These are phyloP conservation scores for Cherax quadricarinatus DNA, from an alignment of 1,140 invertebrate genomes.

Conservation along the genomic window DNA sequence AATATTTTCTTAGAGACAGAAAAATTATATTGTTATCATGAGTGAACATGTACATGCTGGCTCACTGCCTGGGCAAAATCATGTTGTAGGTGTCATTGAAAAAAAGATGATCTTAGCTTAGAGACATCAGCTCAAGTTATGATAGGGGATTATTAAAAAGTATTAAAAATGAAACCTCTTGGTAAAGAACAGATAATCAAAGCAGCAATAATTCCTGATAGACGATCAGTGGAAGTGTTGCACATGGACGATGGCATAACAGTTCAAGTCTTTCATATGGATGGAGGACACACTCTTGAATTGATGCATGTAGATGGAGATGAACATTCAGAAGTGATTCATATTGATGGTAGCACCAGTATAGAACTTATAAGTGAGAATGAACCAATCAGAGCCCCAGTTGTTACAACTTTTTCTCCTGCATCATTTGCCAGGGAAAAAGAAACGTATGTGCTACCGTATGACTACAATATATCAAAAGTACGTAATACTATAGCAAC, in stretches of 20 bases:
- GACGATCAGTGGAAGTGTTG: constrained; percentile 13
- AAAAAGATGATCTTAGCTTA: neutral
- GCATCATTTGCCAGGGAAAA: neutral
- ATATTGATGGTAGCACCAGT: constrained; percentile 20
- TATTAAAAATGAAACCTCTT: neutral
- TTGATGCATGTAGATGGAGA: neutral
- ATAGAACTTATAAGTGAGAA: constrained; percentile 35
- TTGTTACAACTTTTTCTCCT: neutral
- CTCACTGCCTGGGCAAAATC: neutral
- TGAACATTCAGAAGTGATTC: neutral
- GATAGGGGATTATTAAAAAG: constrained; percentile 8
- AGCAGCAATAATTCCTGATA: constrained; percentile 19
- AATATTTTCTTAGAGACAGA: neutral
- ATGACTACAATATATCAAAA: neutral
- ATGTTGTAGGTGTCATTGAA: constrained; percentile 46
- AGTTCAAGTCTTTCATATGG: constrained; percentile 54
- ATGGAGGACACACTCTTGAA: constrained; percentile 23
- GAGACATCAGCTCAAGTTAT: constrained; percentile 24
- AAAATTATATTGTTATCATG: neutral
- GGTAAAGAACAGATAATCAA: neutral
- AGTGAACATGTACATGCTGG: constrained; percentile 25
- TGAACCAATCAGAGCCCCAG: neutral
- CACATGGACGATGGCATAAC: constrained; percentile 50
- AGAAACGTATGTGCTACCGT: neutral
- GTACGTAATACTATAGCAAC: constrained; percentile 34